phyloP scores from a whole-genome alignment of 2,797 vertebrate species.

The Poeciliopsis gracilis region DNA sequence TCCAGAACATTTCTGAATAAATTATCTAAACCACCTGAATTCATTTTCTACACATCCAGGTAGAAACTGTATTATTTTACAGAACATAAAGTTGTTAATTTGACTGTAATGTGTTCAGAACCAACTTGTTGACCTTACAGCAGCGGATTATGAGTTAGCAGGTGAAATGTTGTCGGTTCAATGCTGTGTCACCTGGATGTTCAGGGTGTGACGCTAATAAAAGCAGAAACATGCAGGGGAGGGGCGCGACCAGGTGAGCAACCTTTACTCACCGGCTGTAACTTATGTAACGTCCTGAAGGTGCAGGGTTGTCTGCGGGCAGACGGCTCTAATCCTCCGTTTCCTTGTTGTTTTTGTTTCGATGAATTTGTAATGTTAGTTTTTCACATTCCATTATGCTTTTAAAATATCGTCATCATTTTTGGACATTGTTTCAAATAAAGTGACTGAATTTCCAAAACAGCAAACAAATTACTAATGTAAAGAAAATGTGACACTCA shows the following conservation, averaged over 20 bases:
- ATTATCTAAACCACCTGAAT: not conserved
- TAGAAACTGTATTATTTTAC: not conserved
- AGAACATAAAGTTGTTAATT: not conserved
- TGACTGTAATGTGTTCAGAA: not conserved
- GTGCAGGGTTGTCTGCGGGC: not conserved
- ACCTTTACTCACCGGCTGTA: slow-evolving; percentile 49
- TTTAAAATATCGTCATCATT: not conserved
- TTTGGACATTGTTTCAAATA: not conserved
- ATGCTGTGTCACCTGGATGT: slow-evolving; percentile 12
- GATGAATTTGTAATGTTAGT: not conserved
- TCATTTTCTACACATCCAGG: no score
- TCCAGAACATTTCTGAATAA: not conserved
- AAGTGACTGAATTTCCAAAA: not conserved
- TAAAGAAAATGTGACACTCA: no score
- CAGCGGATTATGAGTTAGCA: not conserved
- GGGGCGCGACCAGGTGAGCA: slow-evolving; percentile 50
- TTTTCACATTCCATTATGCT: not conserved
- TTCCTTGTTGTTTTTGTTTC: not conserved
- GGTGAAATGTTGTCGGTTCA: not conserved
- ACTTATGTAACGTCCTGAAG: slow-evolving; percentile 19
- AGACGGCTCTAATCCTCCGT: not conserved
- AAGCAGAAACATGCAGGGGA: slow-evolving; percentile 26
- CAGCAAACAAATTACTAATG: not conserved
- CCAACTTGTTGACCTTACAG: not conserved
- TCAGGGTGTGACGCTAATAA: slow-evolving; percentile 43